These are phyloP conservation scores for Kryptolebias marmoratus DNA, from an alignment of 2,113 vertebrate genomes.

Conservation along the genomic window DNA sequence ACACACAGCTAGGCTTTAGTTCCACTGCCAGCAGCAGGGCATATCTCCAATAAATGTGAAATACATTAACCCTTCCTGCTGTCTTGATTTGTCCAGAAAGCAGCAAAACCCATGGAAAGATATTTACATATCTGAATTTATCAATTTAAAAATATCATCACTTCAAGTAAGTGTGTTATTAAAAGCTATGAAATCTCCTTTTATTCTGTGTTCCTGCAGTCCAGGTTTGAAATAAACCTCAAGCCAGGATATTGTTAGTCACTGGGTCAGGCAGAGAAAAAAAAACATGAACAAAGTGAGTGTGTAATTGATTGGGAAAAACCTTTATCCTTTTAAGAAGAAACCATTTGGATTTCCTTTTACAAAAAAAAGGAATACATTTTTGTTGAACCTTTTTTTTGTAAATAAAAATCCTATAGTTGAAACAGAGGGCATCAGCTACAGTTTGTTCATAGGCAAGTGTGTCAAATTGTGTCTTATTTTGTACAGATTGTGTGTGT, in stretches of 20 bases:
- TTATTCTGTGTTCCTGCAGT: slow-evolving; percentile 3
- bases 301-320: slow-evolving; percentile 45
- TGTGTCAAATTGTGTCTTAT: slow-evolving; percentile 9
- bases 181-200: slow-evolving; percentile 10
- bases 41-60: slow-evolving; percentile 51
- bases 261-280: slow-evolving; percentile 21
- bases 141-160: slow-evolving; percentile 10
- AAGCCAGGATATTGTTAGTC: slow-evolving; percentile 18
- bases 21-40: slow-evolving; percentile 43
- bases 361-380: slow-evolving; percentile 24
- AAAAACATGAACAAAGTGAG: slow-evolving; percentile 30
- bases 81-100: slow-evolving; percentile 28
- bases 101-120: slow-evolving; percentile 5
- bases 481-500: slow-evolving; percentile 6
- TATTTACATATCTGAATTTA: slow-evolving; percentile 32
- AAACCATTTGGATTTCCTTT: slow-evolving; percentile 37
- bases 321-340: slow-evolving; percentile 35
- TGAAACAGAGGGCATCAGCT: slow-evolving; percentile 40
- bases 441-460: slow-evolving; percentile 2
- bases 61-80: slow-evolving; percentile 23
- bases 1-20: slow-evolving; percentile 45
- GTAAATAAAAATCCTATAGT: slow-evolving; percentile 24
- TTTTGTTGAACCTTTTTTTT: slow-evolving; percentile 41
- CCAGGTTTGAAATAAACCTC: slow-evolving; percentile 23
- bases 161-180: not conserved